Percentiles rank a stretch among this genome's conserved stretches.
Evolutionary conservation across 2,113 vertebrate species (phyloP).

Genomic region (Silurus glanis): DNA sequence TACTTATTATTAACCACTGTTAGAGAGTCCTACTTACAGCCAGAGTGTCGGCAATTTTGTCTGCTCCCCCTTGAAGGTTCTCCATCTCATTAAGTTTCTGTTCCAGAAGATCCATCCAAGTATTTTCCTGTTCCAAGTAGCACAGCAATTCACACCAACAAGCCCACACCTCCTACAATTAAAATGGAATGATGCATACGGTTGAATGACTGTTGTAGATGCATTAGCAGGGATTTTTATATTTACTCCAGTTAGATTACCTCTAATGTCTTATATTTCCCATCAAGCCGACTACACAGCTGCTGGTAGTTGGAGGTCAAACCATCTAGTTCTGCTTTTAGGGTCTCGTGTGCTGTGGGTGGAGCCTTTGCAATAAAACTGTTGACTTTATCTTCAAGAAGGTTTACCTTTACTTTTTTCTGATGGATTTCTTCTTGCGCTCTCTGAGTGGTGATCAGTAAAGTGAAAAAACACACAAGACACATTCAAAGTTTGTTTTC

Average conservation of each 20-base stretch:
- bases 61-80: slow-evolving; percentile 80
- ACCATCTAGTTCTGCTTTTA: slow-evolving; percentile 87
- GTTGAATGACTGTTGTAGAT: not conserved
- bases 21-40: slow-evolving; percentile 76
- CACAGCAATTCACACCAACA: slow-evolving; percentile 91
- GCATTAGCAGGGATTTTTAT: not conserved
- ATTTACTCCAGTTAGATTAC: slow-evolving; percentile 61
- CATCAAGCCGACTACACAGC: slow-evolving; percentile 92
- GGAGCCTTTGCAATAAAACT: slow-evolving; percentile 90
- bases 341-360: slow-evolving; percentile 87
- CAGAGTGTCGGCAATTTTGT: slow-evolving; percentile 84
- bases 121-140: slow-evolving; percentile 89
- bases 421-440: slow-evolving; percentile 93
- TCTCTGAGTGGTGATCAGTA: slow-evolving; percentile 73
- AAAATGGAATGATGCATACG: not conserved
- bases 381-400: slow-evolving; percentile 89
- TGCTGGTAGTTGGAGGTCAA: slow-evolving; percentile 89
- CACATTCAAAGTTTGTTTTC: not conserved
- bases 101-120: slow-evolving; percentile 90
- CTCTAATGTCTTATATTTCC: slow-evolving; percentile 96
- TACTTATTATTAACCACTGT: no score
- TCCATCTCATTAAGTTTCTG: slow-evolving; percentile 85
- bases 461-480: not conserved
- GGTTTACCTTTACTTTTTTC: slow-evolving; percentile 94
- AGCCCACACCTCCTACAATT: slow-evolving; percentile 91